These are phyloP conservation scores for Heterodera schachtii DNA, from an alignment of 1,140 invertebrate genomes.

Conservation along the genomic window DNA sequence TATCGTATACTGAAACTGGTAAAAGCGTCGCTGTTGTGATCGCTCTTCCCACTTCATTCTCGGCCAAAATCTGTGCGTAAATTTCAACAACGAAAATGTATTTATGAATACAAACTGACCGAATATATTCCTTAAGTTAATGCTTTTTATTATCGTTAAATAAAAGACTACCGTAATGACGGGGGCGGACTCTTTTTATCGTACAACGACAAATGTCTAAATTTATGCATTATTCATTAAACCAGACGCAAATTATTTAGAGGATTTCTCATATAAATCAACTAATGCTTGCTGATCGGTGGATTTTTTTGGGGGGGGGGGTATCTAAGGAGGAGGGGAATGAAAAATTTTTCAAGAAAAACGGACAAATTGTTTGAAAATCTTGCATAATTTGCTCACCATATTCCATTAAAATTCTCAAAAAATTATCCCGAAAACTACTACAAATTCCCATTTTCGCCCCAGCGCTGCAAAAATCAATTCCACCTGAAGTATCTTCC, in stretches of 20 bases:
- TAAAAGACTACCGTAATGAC: constrained; percentile 24
- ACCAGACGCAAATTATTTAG: too few relatives aligned
- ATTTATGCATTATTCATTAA: background rate
- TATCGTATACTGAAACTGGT: constrained; percentile 32
- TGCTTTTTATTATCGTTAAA: background rate
- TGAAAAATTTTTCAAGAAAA: too few relatives aligned
- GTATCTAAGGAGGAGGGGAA: too few relatives aligned
- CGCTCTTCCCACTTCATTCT: constrained; percentile 63
- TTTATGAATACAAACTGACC: constrained; percentile 9
- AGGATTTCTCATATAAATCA: too few relatives aligned
- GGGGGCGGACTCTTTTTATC: constrained; percentile 15
- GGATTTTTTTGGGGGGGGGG: background rate
- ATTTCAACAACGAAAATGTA: background rate
- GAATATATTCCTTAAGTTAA: constrained; percentile 53
- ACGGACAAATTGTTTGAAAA: constrained; percentile 54
- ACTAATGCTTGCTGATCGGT: too few relatives aligned
- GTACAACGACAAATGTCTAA: constrained; percentile 37
- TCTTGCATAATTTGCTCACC: background rate
- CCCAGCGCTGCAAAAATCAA: background rate
- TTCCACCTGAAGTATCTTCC: constrained; percentile 59
- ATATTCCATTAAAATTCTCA: too few relatives aligned
- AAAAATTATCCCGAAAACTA: too few relatives aligned
- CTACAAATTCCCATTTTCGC: too few relatives aligned
- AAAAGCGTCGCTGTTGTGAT: constrained; percentile 57
- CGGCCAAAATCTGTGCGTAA: constrained; percentile 45